Evolutionary conservation across 1,140 invertebrate species (phyloP).

Genomic region (Bombus consobrinus): DNA sequence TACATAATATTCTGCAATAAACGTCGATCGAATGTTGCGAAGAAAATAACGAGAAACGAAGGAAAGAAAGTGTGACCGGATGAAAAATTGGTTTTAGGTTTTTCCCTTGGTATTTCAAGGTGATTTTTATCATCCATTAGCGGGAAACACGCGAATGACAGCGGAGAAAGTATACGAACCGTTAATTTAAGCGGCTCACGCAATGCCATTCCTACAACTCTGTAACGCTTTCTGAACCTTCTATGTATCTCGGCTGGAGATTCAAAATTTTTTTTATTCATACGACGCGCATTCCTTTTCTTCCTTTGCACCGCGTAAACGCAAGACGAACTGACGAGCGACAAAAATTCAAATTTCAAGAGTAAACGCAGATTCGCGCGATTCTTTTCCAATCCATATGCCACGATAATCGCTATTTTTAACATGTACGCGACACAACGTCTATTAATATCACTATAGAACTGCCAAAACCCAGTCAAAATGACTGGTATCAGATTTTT

Average conservation of each 20-base stretch:
- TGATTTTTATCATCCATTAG: conserved; percentile 29
- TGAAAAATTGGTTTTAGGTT: background rate
- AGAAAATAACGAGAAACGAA: background rate
- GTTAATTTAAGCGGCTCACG: conserved; percentile 69
- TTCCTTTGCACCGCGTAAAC: background rate
- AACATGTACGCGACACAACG: no score
- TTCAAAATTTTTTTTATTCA: conserved; percentile 5
- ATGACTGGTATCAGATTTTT: no score
- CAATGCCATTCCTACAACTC: conserved; percentile 43
- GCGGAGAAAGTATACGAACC: conserved; percentile 62
- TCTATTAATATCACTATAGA: no score
- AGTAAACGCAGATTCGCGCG: background rate
- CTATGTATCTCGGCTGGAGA: background rate
- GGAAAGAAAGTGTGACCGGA: background rate
- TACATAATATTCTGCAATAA: background rate
- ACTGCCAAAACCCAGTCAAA: no score
- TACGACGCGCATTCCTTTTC: background rate
- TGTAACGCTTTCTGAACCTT: conserved; percentile 46
- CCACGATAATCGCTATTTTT: no score
- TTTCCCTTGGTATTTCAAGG: background rate
- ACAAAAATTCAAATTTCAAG: background rate
- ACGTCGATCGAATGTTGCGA: background rate
- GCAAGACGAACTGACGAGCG: background rate
- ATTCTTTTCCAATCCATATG: background rate
- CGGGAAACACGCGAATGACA: conserved; percentile 51